phyloP scores from a whole-genome alignment of 1,140 invertebrate genomes.

The Drosophila elegans region DNA sequence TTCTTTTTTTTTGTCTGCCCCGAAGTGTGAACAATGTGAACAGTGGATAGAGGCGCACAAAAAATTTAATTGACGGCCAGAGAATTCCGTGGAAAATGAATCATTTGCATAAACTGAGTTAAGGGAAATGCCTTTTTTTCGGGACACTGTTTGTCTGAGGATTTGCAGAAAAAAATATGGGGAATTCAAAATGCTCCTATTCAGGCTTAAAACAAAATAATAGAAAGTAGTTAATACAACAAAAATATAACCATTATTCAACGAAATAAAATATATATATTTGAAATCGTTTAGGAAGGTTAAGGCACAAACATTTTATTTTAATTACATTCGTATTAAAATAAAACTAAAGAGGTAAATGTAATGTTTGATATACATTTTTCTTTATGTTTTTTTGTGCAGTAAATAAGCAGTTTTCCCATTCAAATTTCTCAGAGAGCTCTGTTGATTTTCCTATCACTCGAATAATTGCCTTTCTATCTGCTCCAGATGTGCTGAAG shows the following conservation, averaged over 20 bases:
- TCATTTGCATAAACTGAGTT: slow-evolving; percentile 68
- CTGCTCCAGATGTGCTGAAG: slow-evolving; percentile 22
- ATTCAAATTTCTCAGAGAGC: slow-evolving; percentile 7
- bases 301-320: no score
- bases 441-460: slow-evolving; percentile 31
- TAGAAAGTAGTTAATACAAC: no score
- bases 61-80: slow-evolving; percentile 77
- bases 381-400: no score
- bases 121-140: slow-evolving; percentile 13
- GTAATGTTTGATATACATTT: no score
- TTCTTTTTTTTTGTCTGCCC: slow-evolving; percentile 1
- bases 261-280: no score
- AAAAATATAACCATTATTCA: no score
- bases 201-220: no score
- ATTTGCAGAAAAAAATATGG: neutral
- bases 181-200: neutral
- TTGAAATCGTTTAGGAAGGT: no score
- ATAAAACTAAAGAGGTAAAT: no score
- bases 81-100: slow-evolving; percentile 77
- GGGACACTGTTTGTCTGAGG: neutral
- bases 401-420: no score
- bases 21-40: slow-evolving; percentile 35
- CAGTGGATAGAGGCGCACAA: slow-evolving; percentile 9
- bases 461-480: slow-evolving; percentile 17
- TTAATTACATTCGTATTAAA: no score